Evolutionary conservation across 2,888 invertebrate genomes (phyloP).

Genomic region (Escarpia spicata): DNA sequence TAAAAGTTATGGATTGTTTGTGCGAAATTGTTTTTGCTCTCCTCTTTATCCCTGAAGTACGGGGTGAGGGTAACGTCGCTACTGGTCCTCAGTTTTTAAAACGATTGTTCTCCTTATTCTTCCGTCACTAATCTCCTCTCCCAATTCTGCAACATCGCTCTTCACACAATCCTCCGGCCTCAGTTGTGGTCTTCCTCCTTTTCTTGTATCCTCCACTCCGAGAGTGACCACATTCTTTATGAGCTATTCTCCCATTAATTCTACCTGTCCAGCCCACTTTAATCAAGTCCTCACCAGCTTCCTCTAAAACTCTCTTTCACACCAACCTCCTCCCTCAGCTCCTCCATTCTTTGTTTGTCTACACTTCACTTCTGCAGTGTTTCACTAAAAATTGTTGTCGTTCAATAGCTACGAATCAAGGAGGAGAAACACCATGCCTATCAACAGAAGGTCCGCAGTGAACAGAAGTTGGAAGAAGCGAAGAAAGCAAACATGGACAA

Average conservation of each 20-base stretch:
- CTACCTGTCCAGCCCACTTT: background rate
- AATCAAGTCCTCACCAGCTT: background rate
- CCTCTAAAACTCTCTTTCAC: background rate
- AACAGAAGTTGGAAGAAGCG: slow-evolving; percentile 61
- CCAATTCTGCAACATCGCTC: background rate
- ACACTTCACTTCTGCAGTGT: background rate
- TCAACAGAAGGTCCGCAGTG: slow-evolving; percentile 61
- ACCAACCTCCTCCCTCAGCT: background rate
- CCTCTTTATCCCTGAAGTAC: no score
- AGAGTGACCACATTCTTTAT: no score
- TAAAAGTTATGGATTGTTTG: no score
- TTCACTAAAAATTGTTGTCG: background rate
- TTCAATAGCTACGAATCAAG: slow-evolving; percentile 57
- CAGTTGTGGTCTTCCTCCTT: background rate
- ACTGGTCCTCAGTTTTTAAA: background rate
- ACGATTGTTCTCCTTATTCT: background rate
- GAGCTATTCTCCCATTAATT: no score
- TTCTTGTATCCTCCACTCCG: no score
- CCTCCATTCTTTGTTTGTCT: background rate
- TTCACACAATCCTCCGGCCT: background rate
- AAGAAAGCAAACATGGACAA: slow-evolving; percentile 62
- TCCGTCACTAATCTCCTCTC: background rate
- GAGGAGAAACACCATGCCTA: slow-evolving; percentile 60
- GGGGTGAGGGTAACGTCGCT: no score
- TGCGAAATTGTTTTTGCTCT: no score